Evolutionary conservation across 2,888 invertebrate species (phyloP).

Genomic region (Latheticus oryzae): DNA sequence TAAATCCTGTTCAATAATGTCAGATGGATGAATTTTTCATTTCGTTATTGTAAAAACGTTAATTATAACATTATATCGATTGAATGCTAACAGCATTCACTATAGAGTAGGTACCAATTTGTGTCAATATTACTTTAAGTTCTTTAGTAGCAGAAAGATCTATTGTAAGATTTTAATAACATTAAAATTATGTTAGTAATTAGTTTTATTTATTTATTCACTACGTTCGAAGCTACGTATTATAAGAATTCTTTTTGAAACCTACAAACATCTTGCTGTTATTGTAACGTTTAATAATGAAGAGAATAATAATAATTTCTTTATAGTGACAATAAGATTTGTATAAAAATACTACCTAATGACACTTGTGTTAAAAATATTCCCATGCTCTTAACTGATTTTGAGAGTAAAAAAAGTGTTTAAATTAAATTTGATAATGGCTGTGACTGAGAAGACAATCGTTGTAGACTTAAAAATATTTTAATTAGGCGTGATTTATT

Average conservation of each 20-base stretch:
- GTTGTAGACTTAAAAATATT: slow-evolving; percentile 14
- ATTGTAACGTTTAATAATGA: slow-evolving; percentile 28
- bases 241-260: slow-evolving; percentile 19
- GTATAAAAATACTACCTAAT: slow-evolving; percentile 20
- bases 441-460: slow-evolving; percentile 23
- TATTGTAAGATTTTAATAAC: too few relatives aligned
- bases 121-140: too few relatives aligned
- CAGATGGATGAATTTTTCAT: too few relatives aligned
- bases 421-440: slow-evolving; percentile 25
- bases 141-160: too few relatives aligned
- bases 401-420: slow-evolving; percentile 15
- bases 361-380: slow-evolving; percentile 7
- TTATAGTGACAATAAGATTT: slow-evolving; percentile 16
- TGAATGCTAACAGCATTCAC: too few relatives aligned
- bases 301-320: slow-evolving; percentile 20
- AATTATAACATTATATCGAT: too few relatives aligned
- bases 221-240: slow-evolving; percentile 7
- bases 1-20: too few relatives aligned
- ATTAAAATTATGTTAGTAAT: slow-evolving; percentile 11
- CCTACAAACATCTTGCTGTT: slow-evolving; percentile 10
- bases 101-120: too few relatives aligned
- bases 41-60: too few relatives aligned
- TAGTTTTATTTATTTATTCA: slow-evolving; percentile 26
- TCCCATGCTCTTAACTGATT: slow-evolving; percentile 1
- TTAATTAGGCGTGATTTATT: slow-evolving; percentile 36